Conservation (phyloP, 2,888 invertebrate species). For the Cheilosia variabilis region DNA sequence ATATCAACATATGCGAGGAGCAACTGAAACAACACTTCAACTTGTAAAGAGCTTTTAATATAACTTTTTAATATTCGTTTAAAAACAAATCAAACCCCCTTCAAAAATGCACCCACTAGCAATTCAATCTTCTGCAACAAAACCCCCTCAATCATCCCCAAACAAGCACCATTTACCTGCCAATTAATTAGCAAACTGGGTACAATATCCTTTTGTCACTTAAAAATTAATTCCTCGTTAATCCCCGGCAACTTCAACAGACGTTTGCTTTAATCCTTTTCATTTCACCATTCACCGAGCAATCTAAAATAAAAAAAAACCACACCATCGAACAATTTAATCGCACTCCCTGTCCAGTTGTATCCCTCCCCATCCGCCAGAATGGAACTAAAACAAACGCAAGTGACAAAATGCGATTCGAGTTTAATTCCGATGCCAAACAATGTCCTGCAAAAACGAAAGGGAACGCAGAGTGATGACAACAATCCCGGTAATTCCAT, state of each 20-base stretch:
- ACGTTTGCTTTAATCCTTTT: slow-evolving; percentile 28
- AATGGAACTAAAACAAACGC: not conserved
- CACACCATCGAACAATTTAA: slow-evolving; percentile 16
- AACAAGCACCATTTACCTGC: not conserved
- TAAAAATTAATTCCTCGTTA: slow-evolving; percentile 26
- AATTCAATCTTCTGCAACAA: not conserved
- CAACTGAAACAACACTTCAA: too few relatives aligned
- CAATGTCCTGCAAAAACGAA: not conserved
- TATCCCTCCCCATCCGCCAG: not conserved
- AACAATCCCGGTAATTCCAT: slow-evolving; percentile 38
- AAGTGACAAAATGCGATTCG: slow-evolving; percentile 41
- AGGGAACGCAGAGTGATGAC: slow-evolving; percentile 7
- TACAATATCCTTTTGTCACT: slow-evolving; percentile 22
- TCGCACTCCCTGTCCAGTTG: not conserved
- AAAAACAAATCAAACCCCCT: too few relatives aligned
- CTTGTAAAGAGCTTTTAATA: too few relatives aligned
- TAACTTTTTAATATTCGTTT: too few relatives aligned
- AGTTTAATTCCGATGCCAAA: slow-evolving; percentile 30
- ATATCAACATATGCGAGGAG: too few relatives aligned
- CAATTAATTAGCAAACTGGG: slow-evolving; percentile 3
- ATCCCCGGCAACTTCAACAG: slow-evolving; percentile 26
- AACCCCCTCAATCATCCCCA: not conserved
- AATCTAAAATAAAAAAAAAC: not conserved
- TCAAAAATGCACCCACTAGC: not conserved
- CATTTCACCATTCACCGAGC: slow-evolving; percentile 25